Evolutionary conservation across 2,113 vertebrate species (phyloP), one percentile per base, ranked within the genome.

Genomic region (Potamarius usumacintae): DNA sequence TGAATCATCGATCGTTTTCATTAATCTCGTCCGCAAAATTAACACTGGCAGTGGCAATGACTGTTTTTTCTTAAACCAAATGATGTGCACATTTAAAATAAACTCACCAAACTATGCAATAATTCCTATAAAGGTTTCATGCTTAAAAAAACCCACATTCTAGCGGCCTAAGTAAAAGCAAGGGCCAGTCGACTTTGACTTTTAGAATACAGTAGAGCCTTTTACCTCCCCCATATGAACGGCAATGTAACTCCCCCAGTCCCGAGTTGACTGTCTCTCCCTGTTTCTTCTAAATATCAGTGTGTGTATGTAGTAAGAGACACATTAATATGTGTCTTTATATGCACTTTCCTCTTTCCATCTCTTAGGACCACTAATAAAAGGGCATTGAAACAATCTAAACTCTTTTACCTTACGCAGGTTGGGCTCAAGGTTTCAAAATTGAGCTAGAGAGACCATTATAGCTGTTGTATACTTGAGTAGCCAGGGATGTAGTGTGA

Each of bases 91-190:
- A 93, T 90, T 94, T 93, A 89, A 91, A 94, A 94, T 67, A 90
- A 94, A 93, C 93, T 95, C 94, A 89, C 85, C 92, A 94, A 95
- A 95, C 95, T 96, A 96, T 96, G 95, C 95, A 96, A 96, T 95
- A 95, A 94, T 94, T 89, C 92, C 91, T 90, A 89, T 84, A 90
- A 93, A 93, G 91, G 92, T 92, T 94, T 92, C 92, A 93, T 88
- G 90, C 92, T 92, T 92, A 87, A 83, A 81, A 94, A 88, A 82
- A 81, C 57, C 79, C 93, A 93, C 88, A 90, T 76, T 93, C 90
- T 92, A 50, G 89, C 84, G 90, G 91, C 91, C 91, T 91, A 93
- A 89, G 85, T 87, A 89, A 92, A 87, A 90, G 90, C 84, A 87
- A 89, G 91, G 92, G 92, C 91, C 92, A 90, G 88, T 87, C 85